Conservation (phyloP, 1,140 invertebrate genomes). For the Battus philenor region DNA sequence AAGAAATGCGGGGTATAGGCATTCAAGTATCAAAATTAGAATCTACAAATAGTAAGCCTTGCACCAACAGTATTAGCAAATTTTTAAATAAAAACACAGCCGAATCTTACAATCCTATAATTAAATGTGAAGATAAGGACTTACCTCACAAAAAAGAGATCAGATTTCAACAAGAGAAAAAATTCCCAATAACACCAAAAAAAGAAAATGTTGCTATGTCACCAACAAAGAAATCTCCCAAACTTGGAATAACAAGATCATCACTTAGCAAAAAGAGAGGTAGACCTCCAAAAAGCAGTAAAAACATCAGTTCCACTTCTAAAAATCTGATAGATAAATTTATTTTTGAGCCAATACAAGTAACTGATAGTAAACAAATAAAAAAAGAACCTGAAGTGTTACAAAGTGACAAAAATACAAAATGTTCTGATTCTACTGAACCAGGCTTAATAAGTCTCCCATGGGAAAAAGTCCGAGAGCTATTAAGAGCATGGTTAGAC, state of each 20-base stretch:
- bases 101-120: constrained; percentile 22
- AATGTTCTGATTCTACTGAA: constrained; percentile 16
- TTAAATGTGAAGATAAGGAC: constrained; percentile 18
- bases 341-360: constrained; percentile 52
- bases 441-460: constrained; percentile 48
- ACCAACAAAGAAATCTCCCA: constrained; percentile 51
- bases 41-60: constrained; percentile 62
- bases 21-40: constrained; percentile 86
- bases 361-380: constrained; percentile 21
- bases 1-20: constrained; percentile 86
- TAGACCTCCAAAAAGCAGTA: constrained; percentile 50
- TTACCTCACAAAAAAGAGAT: too few relatives aligned
- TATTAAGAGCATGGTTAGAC: constrained; percentile 72
- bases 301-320: constrained; percentile 26
- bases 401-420: constrained; percentile 25
- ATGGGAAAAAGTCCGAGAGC: constrained; percentile 64
- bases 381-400: too few relatives aligned
- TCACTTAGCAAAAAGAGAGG: constrained; percentile 49
- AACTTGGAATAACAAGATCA: constrained; percentile 28
- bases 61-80: constrained; percentile 60
- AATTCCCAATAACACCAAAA: constrained; percentile 26
- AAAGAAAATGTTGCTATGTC: constrained; percentile 30
- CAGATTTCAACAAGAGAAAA: too few relatives aligned
- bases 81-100: constrained; percentile 36
- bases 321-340: constrained; percentile 48